phyloP scores from a whole-genome alignment of 2,888 invertebrate species.

The Schrankia costaestrigalis region DNA sequence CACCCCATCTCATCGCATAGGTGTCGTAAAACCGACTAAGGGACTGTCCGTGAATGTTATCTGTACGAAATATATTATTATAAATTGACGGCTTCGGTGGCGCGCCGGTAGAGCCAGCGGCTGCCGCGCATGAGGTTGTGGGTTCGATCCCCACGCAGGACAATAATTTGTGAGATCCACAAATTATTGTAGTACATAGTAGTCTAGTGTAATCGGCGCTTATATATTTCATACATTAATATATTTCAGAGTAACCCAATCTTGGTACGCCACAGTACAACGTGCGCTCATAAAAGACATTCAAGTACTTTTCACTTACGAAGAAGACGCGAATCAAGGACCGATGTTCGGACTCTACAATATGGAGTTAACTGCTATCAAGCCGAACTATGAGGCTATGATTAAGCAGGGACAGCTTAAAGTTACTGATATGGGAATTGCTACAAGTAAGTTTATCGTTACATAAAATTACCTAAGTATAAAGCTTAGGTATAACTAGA shows the following conservation, averaged over 20 bases:
- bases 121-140: too few relatives aligned
- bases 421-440: slow-evolving; percentile 91
- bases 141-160: too few relatives aligned
- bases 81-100: too few relatives aligned
- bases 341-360: slow-evolving; percentile 89
- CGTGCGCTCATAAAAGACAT: slow-evolving; percentile 91
- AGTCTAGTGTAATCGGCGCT: too few relatives aligned
- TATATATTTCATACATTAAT: not conserved
- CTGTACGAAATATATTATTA: too few relatives aligned
- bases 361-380: slow-evolving; percentile 88
- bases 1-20: too few relatives aligned
- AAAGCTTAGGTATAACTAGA: not conserved
- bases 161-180: too few relatives aligned
- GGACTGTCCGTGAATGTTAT: too few relatives aligned
- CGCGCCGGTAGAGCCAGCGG: too few relatives aligned
- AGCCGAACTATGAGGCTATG: slow-evolving; percentile 95
- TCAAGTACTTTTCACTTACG: slow-evolving; percentile 87
- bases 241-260: slow-evolving; percentile 79
- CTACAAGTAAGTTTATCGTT: slow-evolving; percentile 82
- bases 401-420: slow-evolving; percentile 90
- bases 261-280: slow-evolving; percentile 87
- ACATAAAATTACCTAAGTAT: not conserved
- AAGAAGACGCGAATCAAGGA: slow-evolving; percentile 85
- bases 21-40: too few relatives aligned
- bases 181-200: too few relatives aligned